Percentiles rank a stretch among this genome's conserved stretches.
Evolutionary conservation across 2,888 invertebrate genomes (phyloP).

Genomic region (Archaeoteleia sp.): DNA sequence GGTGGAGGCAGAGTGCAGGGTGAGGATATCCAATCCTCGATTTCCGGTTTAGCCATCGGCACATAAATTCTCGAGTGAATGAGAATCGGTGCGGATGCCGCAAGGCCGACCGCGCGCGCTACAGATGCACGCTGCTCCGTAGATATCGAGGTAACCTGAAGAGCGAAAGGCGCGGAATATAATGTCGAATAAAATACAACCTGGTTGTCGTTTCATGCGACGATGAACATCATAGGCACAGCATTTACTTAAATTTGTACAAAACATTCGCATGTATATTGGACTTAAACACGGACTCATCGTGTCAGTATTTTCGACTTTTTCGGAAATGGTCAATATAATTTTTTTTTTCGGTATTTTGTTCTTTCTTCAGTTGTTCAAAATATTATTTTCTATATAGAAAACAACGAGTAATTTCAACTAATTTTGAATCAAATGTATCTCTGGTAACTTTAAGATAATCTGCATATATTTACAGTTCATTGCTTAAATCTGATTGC

Average conservation of each 20-base stretch:
- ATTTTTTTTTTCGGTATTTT: too few species aligned
- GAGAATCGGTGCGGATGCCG: slow-evolving; percentile 62
- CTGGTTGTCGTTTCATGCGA: slow-evolving; percentile 50
- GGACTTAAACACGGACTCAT: background rate
- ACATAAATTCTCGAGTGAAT: slow-evolving; percentile 63
- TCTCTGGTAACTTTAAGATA: too few species aligned
- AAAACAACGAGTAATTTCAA: too few species aligned
- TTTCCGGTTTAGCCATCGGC: slow-evolving; percentile 65
- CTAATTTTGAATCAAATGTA: too few species aligned
- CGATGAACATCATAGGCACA: slow-evolving; percentile 29
- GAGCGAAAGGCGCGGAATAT: slow-evolving; percentile 60
- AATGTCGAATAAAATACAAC: slow-evolving; percentile 63
- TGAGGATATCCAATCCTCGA: slow-evolving; percentile 63
- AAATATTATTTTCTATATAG: too few species aligned
- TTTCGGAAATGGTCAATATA: too few species aligned
- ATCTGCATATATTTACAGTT: too few species aligned
- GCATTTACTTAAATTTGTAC: slow-evolving; percentile 16
- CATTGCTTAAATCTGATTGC: too few species aligned
- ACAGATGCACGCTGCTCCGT: slow-evolving; percentile 53
- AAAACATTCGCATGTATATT: slow-evolving; percentile 13
- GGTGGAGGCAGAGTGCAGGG: slow-evolving; percentile 33
- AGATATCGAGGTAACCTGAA: slow-evolving; percentile 57
- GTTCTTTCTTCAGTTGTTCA: too few species aligned
- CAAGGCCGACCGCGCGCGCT: slow-evolving; percentile 55
- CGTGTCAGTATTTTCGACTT: too few species aligned